phyloP scores from a whole-genome alignment of 2,797 vertebrate genomes.

The Dromococcyx pavoninus region DNA sequence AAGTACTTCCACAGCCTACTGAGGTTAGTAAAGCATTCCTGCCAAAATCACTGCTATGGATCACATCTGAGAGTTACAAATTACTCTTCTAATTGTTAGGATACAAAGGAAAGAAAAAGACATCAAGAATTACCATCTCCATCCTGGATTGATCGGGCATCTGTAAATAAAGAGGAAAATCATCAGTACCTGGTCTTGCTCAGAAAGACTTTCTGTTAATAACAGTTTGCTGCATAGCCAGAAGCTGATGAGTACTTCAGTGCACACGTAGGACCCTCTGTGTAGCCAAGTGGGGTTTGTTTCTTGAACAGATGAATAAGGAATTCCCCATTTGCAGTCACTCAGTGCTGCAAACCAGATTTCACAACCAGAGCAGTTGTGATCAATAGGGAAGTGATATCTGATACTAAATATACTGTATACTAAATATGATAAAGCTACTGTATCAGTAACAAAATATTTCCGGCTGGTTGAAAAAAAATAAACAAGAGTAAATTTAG shows the following conservation, averaged over 20 bases:
- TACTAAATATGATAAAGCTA: neutral
- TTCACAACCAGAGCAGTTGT: neutral
- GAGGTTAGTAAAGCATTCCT: neutral
- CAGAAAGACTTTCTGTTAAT: neutral
- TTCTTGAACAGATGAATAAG: neutral
- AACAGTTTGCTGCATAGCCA: neutral
- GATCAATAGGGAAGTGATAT: neutral
- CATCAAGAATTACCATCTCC: slow-evolving; percentile 43
- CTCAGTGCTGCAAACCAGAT: neutral
- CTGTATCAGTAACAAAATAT: neutral
- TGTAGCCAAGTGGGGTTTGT: neutral
- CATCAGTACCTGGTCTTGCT: neutral
- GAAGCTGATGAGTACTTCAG: neutral
- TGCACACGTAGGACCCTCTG: neutral
- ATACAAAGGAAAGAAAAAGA: neutral
- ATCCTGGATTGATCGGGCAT: slow-evolving; percentile 25
- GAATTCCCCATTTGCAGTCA: neutral
- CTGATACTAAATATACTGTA: neutral
- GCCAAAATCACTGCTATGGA: neutral
- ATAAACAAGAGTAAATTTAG: neutral
- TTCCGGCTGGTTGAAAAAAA: neutral
- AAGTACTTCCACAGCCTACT: neutral
- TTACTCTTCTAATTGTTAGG: neutral
- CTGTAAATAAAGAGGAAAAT: slow-evolving; percentile 39
- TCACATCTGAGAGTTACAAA: neutral